Evolutionary conservation across 2,113 vertebrate genomes (phyloP).

Genomic region (Megaceryle maxima): DNA sequence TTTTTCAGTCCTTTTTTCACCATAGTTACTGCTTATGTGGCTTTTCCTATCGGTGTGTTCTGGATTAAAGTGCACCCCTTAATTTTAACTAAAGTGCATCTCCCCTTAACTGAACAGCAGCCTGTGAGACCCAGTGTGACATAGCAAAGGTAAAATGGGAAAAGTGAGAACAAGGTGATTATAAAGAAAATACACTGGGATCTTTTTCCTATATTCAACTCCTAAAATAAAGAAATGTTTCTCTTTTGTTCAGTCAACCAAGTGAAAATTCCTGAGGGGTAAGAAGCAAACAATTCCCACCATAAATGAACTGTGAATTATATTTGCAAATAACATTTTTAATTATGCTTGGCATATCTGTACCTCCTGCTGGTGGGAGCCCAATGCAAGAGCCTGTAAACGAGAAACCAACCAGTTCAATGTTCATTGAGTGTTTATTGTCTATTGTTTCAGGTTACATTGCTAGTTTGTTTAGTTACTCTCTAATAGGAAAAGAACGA

Average conservation of each 20-base stretch:
- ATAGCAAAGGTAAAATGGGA: not conserved
- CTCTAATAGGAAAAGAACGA: not conserved
- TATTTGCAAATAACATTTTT: not conserved
- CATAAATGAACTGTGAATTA: not conserved
- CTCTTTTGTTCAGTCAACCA: not conserved
- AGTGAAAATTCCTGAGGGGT: not conserved
- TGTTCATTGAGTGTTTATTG: not conserved
- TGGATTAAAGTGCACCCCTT: not conserved
- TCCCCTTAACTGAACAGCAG: not conserved
- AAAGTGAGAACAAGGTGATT: not conserved
- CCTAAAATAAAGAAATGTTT: not conserved
- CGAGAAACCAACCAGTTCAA: not conserved
- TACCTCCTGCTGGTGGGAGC: not conserved
- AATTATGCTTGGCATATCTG: not conserved
- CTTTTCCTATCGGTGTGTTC: not conserved
- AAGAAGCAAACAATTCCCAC: not conserved
- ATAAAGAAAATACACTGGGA: not conserved
- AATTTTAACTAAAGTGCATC: too few relatives aligned
- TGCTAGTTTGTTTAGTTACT: not conserved
- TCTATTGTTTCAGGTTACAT: not conserved
- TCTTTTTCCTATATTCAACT: not conserved
- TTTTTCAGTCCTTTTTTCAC: not conserved
- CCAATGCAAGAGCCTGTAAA: not conserved
- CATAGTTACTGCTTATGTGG: not conserved
- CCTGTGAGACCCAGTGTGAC: not conserved